These are phyloP conservation scores for Okapia johnstoni DNA, from an alignment of 2,113 vertebrate genomes.

Conservation along the genomic window DNA sequence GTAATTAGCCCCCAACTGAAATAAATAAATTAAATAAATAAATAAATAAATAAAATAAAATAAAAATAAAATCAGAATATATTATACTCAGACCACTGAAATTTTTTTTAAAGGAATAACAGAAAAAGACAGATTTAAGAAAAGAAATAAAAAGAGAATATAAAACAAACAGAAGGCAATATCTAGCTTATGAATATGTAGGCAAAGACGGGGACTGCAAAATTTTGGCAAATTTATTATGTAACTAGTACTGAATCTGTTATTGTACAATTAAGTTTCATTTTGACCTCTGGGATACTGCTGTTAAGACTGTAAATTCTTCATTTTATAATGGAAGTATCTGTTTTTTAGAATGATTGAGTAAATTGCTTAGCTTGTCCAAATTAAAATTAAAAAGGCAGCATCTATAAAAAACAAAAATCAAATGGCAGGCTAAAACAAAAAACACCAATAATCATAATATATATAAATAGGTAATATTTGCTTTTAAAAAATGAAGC, in stretches of 20 bases:
- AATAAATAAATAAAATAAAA: too few relatives aligned
- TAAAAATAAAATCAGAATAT: not conserved
- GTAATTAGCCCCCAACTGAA: too few relatives aligned
- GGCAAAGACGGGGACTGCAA: not conserved
- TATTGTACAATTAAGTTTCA: not conserved
- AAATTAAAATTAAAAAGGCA: not conserved
- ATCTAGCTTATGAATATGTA: not conserved
- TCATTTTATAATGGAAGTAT: not conserved
- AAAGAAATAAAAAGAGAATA: not conserved
- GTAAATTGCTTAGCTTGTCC: not conserved
- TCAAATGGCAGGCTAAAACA: not conserved
- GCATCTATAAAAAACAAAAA: not conserved
- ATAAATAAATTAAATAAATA: too few relatives aligned
- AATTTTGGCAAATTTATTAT: not conserved
- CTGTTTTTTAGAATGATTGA: not conserved
- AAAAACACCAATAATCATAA: not conserved
- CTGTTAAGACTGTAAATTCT: not conserved
- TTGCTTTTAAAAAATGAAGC: not conserved
- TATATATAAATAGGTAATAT: not conserved
- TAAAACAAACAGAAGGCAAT: not conserved
- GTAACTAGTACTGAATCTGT: not conserved
- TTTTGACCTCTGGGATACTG: not conserved
- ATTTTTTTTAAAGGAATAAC: not conserved
- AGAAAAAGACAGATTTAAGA: not conserved
- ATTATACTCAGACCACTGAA: not conserved